Conservation (phyloP, 2,113 vertebrate genomes). For the Lophura nycthemera region DNA sequence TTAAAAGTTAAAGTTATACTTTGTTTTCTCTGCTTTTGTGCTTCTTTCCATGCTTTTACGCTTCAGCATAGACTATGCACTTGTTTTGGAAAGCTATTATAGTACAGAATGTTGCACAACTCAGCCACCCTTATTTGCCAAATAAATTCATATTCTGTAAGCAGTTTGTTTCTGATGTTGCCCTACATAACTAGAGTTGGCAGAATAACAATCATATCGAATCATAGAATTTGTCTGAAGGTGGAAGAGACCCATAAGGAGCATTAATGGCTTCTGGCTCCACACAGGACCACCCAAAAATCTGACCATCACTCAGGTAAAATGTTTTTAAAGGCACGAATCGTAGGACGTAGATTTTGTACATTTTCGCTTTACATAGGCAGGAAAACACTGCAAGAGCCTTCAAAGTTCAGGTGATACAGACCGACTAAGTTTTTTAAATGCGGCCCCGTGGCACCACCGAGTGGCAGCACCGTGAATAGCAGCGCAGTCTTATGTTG, state of each 20-base stretch:
- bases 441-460: constrained; percentile 22
- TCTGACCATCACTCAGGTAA: neutral
- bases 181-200: neutral
- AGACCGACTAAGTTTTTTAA: neutral
- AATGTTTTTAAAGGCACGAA: neutral
- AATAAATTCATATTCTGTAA: neutral
- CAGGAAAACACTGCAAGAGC: neutral
- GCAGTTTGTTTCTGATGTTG: neutral
- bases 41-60: neutral
- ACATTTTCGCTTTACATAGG: neutral
- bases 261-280: too few species aligned
- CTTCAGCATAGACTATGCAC: neutral
- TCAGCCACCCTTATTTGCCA: neutral
- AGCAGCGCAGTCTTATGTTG: neutral
- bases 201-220: rapidly evolving
- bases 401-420: rapidly evolving
- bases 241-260: too few species aligned
- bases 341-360: neutral
- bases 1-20: neutral
- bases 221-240: too few species aligned
- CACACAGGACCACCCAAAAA: too few species aligned
- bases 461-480: constrained; percentile 22
- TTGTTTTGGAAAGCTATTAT: neutral
- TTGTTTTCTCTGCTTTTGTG: neutral
- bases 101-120: neutral